Conservation (phyloP, 2,888 invertebrate genomes). For the Sinohyriopsis cumingii region DNA sequence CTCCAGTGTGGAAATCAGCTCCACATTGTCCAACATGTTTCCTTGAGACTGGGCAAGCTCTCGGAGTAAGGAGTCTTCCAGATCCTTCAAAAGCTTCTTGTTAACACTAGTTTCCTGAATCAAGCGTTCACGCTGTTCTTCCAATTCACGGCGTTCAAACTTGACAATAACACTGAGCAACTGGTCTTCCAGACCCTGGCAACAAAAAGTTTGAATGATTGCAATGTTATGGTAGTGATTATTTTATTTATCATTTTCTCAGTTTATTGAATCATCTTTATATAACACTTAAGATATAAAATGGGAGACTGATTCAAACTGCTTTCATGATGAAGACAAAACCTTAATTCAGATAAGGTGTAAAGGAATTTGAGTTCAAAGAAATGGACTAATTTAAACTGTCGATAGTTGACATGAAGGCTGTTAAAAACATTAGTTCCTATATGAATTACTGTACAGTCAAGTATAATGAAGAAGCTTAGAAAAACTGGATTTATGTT, state of each 20-base stretch:
- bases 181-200: conserved; percentile 90
- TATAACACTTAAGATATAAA: too few species aligned
- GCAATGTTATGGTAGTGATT: not conserved
- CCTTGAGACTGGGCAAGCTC: conserved; percentile 90
- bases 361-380: too few species aligned
- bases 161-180: conserved; percentile 90
- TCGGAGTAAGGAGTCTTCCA: conserved; percentile 88
- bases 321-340: too few species aligned
- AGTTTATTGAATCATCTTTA: too few species aligned
- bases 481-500: too few species aligned
- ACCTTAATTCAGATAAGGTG: too few species aligned
- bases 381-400: too few species aligned
- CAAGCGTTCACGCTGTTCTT: conserved; percentile 87
- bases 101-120: conserved; percentile 89
- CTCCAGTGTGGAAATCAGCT: conserved; percentile 88
- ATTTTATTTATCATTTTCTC: not conserved
- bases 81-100: conserved; percentile 85
- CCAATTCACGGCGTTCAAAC: conserved; percentile 88
- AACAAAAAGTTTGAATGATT: not conserved
- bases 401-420: too few species aligned
- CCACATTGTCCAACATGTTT: conserved; percentile 93
- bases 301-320: too few species aligned
- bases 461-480: too few species aligned
- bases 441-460: too few species aligned
- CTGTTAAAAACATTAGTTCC: too few species aligned